Evolutionary conservation across 2,113 vertebrate species (phyloP).

Genomic region (Micromys minutus): DNA sequence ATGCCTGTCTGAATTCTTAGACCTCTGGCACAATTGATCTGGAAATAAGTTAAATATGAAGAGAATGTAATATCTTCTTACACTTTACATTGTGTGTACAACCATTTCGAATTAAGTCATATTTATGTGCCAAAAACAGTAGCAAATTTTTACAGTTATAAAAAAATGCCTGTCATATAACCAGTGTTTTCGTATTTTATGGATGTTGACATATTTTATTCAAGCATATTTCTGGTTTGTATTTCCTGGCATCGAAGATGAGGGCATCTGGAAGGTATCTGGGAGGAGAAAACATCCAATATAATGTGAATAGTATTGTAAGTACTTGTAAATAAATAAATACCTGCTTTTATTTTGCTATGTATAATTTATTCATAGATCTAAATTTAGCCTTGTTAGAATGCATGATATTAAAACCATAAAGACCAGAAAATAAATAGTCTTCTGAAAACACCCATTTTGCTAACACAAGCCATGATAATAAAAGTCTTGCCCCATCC

Average conservation of each 20-base stretch:
- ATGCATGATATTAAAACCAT: background rate
- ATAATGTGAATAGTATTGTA: background rate
- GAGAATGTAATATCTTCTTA: background rate
- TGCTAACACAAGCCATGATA: conserved; percentile 14
- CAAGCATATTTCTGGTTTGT: background rate
- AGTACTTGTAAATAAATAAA: background rate
- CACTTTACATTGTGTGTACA: background rate
- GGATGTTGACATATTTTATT: background rate
- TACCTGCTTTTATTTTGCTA: conserved; percentile 2
- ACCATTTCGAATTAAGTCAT: background rate
- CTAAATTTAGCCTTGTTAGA: conserved; percentile 25
- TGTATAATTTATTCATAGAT: background rate
- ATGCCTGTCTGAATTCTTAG: conserved; percentile 1
- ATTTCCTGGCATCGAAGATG: background rate
- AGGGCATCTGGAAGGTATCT: background rate
- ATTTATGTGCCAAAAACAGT: background rate
- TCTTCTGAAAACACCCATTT: background rate
- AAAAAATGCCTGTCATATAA: background rate
- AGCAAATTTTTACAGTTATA: background rate
- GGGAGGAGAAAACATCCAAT: background rate
- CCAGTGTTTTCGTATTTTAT: background rate
- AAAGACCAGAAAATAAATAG: conserved; percentile 10
- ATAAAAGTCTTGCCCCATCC: background rate
- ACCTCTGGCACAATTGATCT: background rate
- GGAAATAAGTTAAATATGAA: background rate